Evolutionary conservation across 2,113 vertebrate genomes (phyloP).

Genomic region (Myotis davidii): DNA sequence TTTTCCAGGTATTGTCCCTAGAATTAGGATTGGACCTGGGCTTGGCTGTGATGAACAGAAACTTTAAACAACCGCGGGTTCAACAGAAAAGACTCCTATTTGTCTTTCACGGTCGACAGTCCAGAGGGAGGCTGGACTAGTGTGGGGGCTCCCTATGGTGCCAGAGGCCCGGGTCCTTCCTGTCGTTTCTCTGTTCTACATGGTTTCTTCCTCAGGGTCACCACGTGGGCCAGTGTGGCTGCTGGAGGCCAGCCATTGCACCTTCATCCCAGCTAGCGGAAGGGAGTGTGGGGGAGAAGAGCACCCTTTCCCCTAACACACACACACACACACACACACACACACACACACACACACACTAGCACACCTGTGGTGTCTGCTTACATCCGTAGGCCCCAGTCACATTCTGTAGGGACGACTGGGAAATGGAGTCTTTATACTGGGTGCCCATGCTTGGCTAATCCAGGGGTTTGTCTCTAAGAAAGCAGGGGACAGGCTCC

Average conservation of each 20-base stretch:
- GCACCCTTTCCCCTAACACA: background rate
- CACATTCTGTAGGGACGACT: background rate
- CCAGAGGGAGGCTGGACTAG: background rate
- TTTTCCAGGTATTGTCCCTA: background rate
- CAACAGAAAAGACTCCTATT: background rate
- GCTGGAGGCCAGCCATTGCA: background rate
- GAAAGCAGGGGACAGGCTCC: background rate
- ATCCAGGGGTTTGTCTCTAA: background rate
- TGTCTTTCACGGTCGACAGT: too few relatives aligned
- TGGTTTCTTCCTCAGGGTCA: background rate
- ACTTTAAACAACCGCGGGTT: background rate
- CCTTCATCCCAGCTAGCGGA: background rate
- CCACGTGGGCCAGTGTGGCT: background rate
- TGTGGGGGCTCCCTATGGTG: background rate
- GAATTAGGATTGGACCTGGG: background rate
- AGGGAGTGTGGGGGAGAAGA: background rate
- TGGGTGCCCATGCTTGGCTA: accelerated
- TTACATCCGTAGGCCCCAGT: background rate
- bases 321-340: background rate
- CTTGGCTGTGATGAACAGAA: background rate
- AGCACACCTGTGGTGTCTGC: too few relatives aligned
- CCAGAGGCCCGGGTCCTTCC: background rate
- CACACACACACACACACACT: background rate
- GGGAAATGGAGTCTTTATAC: background rate
- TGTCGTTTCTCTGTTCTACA: too few relatives aligned